phyloP scores from a whole-genome alignment of 2,888 invertebrate species.

The Orthonevra nobilis region DNA sequence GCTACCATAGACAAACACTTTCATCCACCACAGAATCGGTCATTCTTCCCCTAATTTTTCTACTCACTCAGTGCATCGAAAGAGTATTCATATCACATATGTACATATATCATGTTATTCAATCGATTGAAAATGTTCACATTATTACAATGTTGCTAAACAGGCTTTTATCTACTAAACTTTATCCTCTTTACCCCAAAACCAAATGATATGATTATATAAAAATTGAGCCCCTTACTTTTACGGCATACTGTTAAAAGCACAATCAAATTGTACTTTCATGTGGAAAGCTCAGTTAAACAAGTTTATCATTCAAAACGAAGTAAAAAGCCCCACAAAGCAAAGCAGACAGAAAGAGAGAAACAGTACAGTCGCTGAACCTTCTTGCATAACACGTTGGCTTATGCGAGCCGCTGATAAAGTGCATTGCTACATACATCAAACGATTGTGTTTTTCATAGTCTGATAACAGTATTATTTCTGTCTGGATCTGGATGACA shows the following conservation, averaged over 20 bases:
- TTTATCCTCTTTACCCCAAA: too few relatives aligned
- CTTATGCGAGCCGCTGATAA: slow-evolving; percentile 2
- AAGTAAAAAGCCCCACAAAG: slow-evolving; percentile 4
- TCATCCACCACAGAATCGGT: too few relatives aligned
- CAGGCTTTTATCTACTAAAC: too few relatives aligned
- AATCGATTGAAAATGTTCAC: too few relatives aligned
- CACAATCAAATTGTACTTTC: slow-evolving; percentile 1
- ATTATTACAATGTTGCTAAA: too few relatives aligned
- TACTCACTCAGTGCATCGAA: too few relatives aligned
- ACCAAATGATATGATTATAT: too few relatives aligned
- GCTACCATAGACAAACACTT: too few relatives aligned
- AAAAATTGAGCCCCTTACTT: not conserved
- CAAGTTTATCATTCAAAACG: not conserved
- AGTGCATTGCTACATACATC: slow-evolving; percentile 8
- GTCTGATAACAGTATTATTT: slow-evolving; percentile 26
- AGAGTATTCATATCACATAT: too few relatives aligned
- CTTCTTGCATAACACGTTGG: slow-evolving; percentile 44
- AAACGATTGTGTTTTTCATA: slow-evolving; percentile 23
- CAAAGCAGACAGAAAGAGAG: slow-evolving; percentile 19
- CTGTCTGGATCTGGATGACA: not conserved
- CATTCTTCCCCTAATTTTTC: too few relatives aligned
- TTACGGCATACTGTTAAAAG: not conserved
- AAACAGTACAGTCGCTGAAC: not conserved
- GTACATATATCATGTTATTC: too few relatives aligned
- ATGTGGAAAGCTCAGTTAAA: not conserved